Evolutionary conservation across 2,113 vertebrate genomes (phyloP), one percentile per base, ranked within the genome.

Genomic region (Ictalurus punctatus): DNA sequence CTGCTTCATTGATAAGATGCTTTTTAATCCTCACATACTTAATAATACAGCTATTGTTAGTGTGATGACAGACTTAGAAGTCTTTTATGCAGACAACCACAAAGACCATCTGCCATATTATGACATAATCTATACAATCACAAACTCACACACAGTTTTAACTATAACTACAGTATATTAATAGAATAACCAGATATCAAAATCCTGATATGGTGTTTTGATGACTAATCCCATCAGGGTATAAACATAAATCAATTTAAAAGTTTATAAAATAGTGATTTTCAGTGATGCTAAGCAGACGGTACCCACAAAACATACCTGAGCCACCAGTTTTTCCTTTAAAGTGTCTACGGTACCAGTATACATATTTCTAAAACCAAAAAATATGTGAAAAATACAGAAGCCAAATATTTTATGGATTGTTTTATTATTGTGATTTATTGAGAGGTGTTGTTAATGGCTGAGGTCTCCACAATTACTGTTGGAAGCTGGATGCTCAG

Each of bases 21-120:
- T 58, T 83, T 44, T 52, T 40, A 44, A 63, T 65, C 83, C 58
- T 19, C 34, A 59, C 19, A 61, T 44, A 63, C 78, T 48, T 30
- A 81, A 87, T 59, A 21, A 21, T 87, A 84, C 81, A 44, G 87
- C 80, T 40, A 80, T 40, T 56, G 56, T n/a, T 59, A 63, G 4
- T 74, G 44, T 80, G 17, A 86, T 27, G 21, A 86, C 12, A n/a
- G 71, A 76, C 86, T 76, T 21, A 19, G 30, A 21, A 34, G 8
- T 25, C 34, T 52, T 52, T 59, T 58, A 54, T 13, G 3, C 6
- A 23, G 85, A 37, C 85, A 74, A 76, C 25, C 52, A 52, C 52
- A 27, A 82, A 59, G 63, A 27, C 16, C 30, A 30, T 69, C 65
- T 88, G 69, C 58, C 37, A 83, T 54, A 34, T 17, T 63, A 58